Evolutionary conservation across 2,797 vertebrate species (phyloP).

Genomic region (Cuculus canorus): DNA sequence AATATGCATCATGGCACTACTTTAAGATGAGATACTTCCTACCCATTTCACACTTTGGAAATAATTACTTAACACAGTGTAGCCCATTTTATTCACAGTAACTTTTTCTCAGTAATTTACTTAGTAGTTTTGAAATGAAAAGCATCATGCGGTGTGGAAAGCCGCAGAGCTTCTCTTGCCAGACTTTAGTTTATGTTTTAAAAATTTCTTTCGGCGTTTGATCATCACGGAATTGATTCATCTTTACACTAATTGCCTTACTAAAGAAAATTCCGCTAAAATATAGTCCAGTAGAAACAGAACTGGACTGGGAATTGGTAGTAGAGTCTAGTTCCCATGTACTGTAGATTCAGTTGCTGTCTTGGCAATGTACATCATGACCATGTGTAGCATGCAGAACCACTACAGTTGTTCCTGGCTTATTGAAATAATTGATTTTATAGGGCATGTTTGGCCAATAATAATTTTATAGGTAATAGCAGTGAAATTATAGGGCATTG

Average conservation of each 20-base stretch:
- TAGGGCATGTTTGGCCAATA: neutral
- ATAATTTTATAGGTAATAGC: neutral
- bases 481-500: neutral
- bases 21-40: slow-evolving; percentile 58
- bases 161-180: slow-evolving; percentile 50
- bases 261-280: slow-evolving; percentile 21
- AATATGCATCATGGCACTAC: slow-evolving; percentile 32
- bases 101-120: slow-evolving; percentile 70
- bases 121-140: slow-evolving; percentile 66
- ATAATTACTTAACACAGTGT: slow-evolving; percentile 61
- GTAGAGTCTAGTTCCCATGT: neutral
- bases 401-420: neutral
- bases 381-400: neutral
- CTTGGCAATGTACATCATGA: neutral
- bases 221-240: slow-evolving; percentile 54
- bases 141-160: slow-evolving; percentile 61
- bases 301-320: neutral
- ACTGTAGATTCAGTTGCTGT: neutral
- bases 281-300: neutral
- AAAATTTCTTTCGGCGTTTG: slow-evolving; percentile 53
- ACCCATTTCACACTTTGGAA: slow-evolving; percentile 68
- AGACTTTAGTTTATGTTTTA: slow-evolving; percentile 59
- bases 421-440: neutral
- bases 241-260: slow-evolving; percentile 31
- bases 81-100: slow-evolving; percentile 65